Conservation (phyloP, 2,797 vertebrate species). For the Ceryle rudis region DNA sequence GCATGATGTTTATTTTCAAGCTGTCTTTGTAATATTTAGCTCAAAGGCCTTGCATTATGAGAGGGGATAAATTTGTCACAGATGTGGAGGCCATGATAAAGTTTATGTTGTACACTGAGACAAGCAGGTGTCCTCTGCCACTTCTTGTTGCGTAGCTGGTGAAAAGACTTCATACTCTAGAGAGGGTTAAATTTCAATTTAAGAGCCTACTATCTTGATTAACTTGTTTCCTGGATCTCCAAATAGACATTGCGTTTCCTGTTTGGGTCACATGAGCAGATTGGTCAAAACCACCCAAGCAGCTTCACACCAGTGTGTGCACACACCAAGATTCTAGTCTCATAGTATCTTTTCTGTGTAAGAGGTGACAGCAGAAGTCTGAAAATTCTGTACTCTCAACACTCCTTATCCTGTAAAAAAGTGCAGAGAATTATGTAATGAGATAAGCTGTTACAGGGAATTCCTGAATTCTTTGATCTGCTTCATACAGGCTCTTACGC, state of each 20-base stretch:
- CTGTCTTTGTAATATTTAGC: neutral
- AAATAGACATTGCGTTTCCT: constrained; percentile 17
- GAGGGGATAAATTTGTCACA: neutral
- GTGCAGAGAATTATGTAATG: neutral
- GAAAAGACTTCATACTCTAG: neutral
- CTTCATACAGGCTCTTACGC: neutral
- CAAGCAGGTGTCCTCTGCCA: neutral
- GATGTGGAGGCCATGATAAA: neutral
- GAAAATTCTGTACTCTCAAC: neutral
- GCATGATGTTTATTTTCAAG: neutral
- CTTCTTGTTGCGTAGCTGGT: neutral
- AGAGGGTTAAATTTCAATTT: neutral
- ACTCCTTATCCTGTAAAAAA: neutral
- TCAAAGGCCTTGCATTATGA: neutral
- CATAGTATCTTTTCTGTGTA: neutral
- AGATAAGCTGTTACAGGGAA: neutral
- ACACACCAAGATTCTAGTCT: fast-evolving
- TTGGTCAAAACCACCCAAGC: neutral
- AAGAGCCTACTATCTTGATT: neutral
- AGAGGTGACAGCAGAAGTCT: neutral
- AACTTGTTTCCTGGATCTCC: neutral
- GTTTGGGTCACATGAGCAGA: neutral
- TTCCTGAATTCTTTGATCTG: neutral
- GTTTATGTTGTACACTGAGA: neutral
- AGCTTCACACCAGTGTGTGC: fast-evolving